phyloP scores from a whole-genome alignment of 2,888 invertebrate genomes.

The Cantharis lateralis region DNA sequence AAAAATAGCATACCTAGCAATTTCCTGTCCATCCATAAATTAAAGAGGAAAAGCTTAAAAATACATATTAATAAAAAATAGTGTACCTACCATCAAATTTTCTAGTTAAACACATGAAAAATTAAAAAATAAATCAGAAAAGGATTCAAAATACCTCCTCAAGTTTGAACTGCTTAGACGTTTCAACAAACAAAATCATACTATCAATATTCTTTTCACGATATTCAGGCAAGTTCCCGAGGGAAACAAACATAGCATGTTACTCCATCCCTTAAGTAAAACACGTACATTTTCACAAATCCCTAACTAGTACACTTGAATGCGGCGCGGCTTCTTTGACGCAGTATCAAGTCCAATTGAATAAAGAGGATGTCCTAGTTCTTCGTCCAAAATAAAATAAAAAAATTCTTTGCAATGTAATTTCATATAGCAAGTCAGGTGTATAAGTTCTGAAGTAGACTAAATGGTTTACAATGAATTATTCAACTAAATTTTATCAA shows the following conservation, averaged over 20 bases:
- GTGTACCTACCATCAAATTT: background rate
- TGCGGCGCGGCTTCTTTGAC: constrained; percentile 5
- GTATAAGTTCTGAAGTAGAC: background rate
- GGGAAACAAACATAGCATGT: background rate
- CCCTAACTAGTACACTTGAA: constrained; percentile 10
- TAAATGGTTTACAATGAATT: background rate
- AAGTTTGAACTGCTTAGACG: background rate
- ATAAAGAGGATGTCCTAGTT: background rate
- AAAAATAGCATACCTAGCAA: background rate
- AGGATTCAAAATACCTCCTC: background rate
- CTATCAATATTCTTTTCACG: constrained; percentile 15
- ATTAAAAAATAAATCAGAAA: background rate
- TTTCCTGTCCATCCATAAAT: background rate
- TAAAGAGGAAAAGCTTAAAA: background rate
- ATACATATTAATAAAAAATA: background rate
- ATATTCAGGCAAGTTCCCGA: constrained; percentile 7
- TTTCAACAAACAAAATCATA: constrained; percentile 11
- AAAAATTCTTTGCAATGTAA: background rate
- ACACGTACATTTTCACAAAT: constrained; percentile 11
- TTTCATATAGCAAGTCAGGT: background rate
- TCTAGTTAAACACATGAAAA: background rate
- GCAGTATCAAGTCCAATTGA: constrained; percentile 1
- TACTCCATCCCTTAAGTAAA: constrained; percentile 3
- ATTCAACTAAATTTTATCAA: background rate
- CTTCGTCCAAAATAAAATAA: background rate